Conservation (phyloP, 2,797 vertebrate species). For the Coccyzus lansbergi region DNA sequence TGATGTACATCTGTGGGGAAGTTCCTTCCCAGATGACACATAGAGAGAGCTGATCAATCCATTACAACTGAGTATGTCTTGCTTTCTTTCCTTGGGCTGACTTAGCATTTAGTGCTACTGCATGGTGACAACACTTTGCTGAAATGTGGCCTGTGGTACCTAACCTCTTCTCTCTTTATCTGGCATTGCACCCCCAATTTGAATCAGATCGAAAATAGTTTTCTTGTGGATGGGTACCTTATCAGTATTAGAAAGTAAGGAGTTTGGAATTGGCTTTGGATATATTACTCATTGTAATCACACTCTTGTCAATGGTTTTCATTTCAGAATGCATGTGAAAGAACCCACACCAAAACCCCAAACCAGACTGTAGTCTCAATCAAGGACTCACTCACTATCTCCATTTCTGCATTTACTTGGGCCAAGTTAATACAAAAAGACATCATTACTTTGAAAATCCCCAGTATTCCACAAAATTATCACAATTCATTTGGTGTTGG, state of each 20-base stretch:
- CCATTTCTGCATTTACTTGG: neutral
- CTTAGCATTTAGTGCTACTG: neutral
- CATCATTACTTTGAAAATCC: neutral
- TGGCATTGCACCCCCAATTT: neutral
- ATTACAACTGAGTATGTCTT: neutral
- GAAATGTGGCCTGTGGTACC: neutral
- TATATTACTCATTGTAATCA: neutral
- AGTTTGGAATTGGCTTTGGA: neutral
- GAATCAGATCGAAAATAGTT: neutral
- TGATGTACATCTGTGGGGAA: neutral
- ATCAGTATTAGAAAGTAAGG: neutral
- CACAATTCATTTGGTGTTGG: neutral
- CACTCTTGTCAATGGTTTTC: neutral
- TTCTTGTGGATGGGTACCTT: neutral
- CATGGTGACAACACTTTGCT: neutral
- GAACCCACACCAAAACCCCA: no score
- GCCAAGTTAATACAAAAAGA: neutral
- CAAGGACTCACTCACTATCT: neutral
- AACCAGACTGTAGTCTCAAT: rapidly evolving
- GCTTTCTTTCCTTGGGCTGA: neutral
- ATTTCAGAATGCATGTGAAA: neutral
- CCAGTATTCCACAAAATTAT: neutral
- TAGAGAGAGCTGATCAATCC: neutral
- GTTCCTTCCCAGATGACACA: neutral
- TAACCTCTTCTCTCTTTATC: neutral